Evolutionary conservation across 2,797 vertebrate genomes (phyloP).

Genomic region (Micrastur ruficollis): DNA sequence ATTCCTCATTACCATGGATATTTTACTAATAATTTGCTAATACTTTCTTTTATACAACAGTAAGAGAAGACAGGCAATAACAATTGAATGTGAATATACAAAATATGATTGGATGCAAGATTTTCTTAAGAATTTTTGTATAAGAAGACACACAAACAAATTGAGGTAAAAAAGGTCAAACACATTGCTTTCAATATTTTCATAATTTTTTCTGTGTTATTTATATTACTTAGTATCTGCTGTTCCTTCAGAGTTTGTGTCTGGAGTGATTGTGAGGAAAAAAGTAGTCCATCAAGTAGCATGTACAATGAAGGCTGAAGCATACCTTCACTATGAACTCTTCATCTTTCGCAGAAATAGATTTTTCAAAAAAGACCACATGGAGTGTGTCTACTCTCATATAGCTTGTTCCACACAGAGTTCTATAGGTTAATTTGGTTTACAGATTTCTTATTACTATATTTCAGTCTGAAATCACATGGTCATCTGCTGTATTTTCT

Average conservation of each 20-base stretch:
- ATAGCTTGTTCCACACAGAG: not conserved
- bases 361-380: not conserved
- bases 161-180: not conserved
- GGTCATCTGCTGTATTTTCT: not conserved
- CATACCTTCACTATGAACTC: not conserved
- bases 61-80: not conserved
- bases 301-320: not conserved
- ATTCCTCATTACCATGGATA: not conserved
- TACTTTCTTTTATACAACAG: not conserved
- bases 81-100: not conserved
- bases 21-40: not conserved
- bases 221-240: not conserved
- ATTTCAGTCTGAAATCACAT: not conserved
- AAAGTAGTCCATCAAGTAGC: not conserved
- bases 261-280: not conserved
- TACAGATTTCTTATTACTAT: not conserved
- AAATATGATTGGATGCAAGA: not conserved
- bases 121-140: not conserved
- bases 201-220: not conserved
- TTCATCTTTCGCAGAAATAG: not conserved
- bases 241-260: not conserved
- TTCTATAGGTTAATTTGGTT: not conserved
- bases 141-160: not conserved
- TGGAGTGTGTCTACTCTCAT: not conserved
- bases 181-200: not conserved